Evolutionary conservation across 2,797 vertebrate genomes (phyloP), one percentile per base, ranked within the genome.

Genomic region (Phoxinus dragarum): DNA sequence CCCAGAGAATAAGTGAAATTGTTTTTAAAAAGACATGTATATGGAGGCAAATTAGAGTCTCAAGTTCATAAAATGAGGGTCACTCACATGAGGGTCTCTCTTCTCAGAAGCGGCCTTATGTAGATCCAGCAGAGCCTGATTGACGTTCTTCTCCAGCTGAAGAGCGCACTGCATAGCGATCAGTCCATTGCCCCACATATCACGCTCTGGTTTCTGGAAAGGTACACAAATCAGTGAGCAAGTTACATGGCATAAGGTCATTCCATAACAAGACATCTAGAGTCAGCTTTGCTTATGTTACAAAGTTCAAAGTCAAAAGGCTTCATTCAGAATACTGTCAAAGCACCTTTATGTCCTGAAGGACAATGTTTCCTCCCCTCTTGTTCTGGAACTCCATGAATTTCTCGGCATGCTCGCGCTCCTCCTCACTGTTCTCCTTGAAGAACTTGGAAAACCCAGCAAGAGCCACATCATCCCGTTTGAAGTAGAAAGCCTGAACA

Each of bases 131-230:
- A 98, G 94, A 2, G 97, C 96, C 84, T 97, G 96, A 94, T 98
- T 99, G 86, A 98, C 96, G 0, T 90, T 97, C 89, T 97, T 98
- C 92, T 98, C 98, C 95, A 99, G 92, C 91, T 97, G 94, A 88
- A 99, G 91, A 6, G 97, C 96, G 1, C 94, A 96, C 90, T 97
- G 95, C 96, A 99, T 95, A 17, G 98, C 98, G 56, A 96, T 97
- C 90, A 98, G 94, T 0, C 97, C 98, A 0, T 90, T 97, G 31
- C 96, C 97, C 98, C 98, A 99, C 90, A 97, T 96, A 67, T 98
- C 97, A 19, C 95, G 95, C 16, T 98, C 97, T 0, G 98, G 97
- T 89, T 98, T 99, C 98, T 99, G 36, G 17, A 4, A 23, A 85
- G 19, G 5, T 27, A 38, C 36, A 38, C 5, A 38, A 4, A 38